Conservation (phyloP, 1,140 invertebrate species). For the Sycophaga agraensis region DNA sequence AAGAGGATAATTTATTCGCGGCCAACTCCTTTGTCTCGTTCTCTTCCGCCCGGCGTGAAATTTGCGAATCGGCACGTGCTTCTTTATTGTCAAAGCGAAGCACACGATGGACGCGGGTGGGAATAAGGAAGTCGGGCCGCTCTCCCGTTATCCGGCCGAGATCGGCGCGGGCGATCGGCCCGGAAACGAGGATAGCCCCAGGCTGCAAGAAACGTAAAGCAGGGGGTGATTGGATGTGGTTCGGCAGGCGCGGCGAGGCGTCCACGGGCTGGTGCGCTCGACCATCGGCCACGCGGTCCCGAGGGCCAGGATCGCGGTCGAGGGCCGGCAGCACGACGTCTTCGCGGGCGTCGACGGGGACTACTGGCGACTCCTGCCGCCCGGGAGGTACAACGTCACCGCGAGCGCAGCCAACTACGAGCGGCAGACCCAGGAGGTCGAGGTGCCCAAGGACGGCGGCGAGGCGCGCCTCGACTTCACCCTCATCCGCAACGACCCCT, state of each 20-base stretch:
- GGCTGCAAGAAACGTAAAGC: no score
- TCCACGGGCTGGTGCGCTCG: conserved; percentile 84
- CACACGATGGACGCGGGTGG: no score
- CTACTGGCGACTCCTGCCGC: conserved; percentile 88
- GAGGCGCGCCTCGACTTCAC: conserved; percentile 75
- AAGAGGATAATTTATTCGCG: no score
- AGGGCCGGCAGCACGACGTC: conserved; percentile 72
- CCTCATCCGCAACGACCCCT: conserved; percentile 71
- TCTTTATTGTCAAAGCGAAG: no score
- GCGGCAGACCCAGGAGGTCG: conserved; percentile 62
- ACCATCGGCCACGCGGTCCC: conserved; percentile 71
- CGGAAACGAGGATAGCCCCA: no score
- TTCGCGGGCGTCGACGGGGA: conserved; percentile 76
- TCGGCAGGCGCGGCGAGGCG: conserved; percentile 78
- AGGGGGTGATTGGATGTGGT: not conserved
- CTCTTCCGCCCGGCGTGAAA: no score
- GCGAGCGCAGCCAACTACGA: conserved; percentile 71
- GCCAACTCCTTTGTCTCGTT: no score
- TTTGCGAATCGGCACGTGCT: no score
- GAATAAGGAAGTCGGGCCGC: no score
- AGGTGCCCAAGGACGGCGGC: conserved; percentile 61
- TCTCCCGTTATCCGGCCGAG: no score
- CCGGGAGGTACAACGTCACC: conserved; percentile 85
- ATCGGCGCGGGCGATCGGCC: no score
- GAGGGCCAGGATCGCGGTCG: conserved; percentile 74